Evolutionary conservation across 2,797 vertebrate species (phyloP), one percentile per base, ranked within the genome.

Genomic region (Sebastolobus alascanus): DNA sequence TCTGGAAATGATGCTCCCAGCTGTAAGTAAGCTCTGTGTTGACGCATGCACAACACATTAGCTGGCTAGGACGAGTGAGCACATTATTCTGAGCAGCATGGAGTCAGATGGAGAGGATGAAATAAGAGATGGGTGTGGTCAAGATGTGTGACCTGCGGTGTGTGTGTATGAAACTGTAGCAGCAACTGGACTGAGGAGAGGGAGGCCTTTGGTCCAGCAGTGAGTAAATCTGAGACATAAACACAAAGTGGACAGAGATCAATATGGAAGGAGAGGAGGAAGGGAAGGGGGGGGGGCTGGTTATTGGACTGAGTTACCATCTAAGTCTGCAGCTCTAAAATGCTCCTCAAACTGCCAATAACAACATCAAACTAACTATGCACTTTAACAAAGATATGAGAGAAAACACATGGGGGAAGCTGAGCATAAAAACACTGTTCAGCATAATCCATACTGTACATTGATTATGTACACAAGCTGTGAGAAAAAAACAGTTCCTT

Each of bases 121-220:
- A 94, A 94, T 68, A 83, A 73, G 91, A 94, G 89, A 89, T 43
- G 90, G 91, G 93, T 90, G 93, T 90, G 89, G 86, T 80, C 22
- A 29, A 76, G 65, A 84, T 46, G 70, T 67, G 76, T 78, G 83
- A 80, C 82, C 76, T 71, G 50, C 76, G 52, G 72, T 31, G 71
- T 73, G 80, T 72, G 61, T 81, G 77, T 72, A 60, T 50, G 77
- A 68, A 69, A 84, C 38, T 79, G 70, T 25, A 69, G 72, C n/a
- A 61, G 77, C 78, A 88, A 56, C 85, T 90, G 89, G 80, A 80
- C 84, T 14, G 77, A 77, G 68, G 70, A 76, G 64, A 61, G 29
- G 40, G 14, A 82, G 74, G 76, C 50, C 68, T 77, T 67, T 9
- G 50, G 72, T 85, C 64, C 69, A 61, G 77, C 60, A 68, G 29